Conservation (phyloP, 2,797 vertebrate genomes). For the Falco rusticolus region DNA sequence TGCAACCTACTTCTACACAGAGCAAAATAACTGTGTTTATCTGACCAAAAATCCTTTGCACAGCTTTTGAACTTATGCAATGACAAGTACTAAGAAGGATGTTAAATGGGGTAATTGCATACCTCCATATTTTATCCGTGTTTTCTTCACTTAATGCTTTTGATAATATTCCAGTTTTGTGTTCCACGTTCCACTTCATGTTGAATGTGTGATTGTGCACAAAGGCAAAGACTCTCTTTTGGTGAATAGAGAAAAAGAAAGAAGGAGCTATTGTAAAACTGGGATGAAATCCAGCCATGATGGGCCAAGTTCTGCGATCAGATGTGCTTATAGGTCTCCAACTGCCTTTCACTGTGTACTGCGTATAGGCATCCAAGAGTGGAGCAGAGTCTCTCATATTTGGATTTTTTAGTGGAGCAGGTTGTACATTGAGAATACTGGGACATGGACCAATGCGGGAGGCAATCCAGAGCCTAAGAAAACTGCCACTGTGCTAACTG, state of each 20-base stretch:
- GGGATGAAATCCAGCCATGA: background rate
- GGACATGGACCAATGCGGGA: constrained; percentile 19
- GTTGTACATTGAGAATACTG: constrained; percentile 35
- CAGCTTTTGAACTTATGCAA: background rate
- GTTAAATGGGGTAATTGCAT: background rate
- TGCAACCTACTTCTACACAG: background rate
- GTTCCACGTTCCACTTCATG: background rate
- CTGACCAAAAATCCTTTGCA: background rate
- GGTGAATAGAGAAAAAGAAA: background rate
- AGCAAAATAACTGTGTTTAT: background rate
- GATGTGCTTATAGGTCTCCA: constrained; percentile 45
- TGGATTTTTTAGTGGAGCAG: constrained; percentile 23
- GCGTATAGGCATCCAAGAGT: background rate
- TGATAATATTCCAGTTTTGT: background rate
- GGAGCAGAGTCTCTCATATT: background rate
- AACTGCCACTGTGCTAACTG: constrained; percentile 25
- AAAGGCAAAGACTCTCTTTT: background rate
- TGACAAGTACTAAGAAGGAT: background rate
- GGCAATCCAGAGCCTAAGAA: constrained; percentile 32
- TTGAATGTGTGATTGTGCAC: background rate
- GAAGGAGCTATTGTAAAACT: background rate
- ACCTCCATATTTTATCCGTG: background rate
- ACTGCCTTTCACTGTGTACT: constrained; percentile 10
- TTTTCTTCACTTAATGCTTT: background rate
- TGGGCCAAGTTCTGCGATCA: background rate